Base-by-base conservation (phyloP, 92 coral and sea anemone genomes). In the Bergia sp. region DNA sequence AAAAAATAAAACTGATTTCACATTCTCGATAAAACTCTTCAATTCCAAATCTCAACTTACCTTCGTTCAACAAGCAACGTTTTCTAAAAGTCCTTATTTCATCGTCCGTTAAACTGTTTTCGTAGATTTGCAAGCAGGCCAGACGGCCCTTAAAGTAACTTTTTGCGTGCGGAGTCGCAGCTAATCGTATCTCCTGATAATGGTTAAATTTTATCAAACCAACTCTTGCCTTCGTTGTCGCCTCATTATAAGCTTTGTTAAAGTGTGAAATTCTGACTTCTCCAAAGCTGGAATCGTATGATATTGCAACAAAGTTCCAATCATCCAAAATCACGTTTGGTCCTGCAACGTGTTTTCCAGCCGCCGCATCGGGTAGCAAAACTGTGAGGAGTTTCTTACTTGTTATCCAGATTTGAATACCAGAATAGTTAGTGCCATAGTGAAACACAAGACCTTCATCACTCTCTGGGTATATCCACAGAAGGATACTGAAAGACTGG, bases 111-210 rank as follows among this genome's bases (percentile, higher is more conserved):
- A 76, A 76, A 41, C 80, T 76, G 47, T 18, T 76, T 76, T 76
- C 85, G 7, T 81, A 81, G 29, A 81, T 81, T 73, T 81, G 85
- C 12, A 81, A 47, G 58, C 85, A 81, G 16, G 85, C 85, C 72
- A 81, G 16, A 18, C 85, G 85, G 4, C 85, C 85, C 71, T 81
- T 81, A 49, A 81, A 81, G 73, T 57, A 81, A 15, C 23, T 53
- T 15, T 38, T 16, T 29, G 43, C 85, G 20, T 50, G 58, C 7
- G 85, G 36, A 57, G 73, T 81, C 71, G 85, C 85, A 81, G 85
- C 85, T 36, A 81, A 57, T 81, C 47, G 7, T 37, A 81, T 20
- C 47, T 81, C 29, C 44, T 1, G 44, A 0, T 50, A 29, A 9
- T 3, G 21, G 20, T 58, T 29, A 13, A 81, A 16, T 37, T 37